Evolutionary conservation across 2,113 vertebrate species (phyloP), one percentile per base, ranked within the genome.

Genomic region (Cochlearius cochlearius): DNA sequence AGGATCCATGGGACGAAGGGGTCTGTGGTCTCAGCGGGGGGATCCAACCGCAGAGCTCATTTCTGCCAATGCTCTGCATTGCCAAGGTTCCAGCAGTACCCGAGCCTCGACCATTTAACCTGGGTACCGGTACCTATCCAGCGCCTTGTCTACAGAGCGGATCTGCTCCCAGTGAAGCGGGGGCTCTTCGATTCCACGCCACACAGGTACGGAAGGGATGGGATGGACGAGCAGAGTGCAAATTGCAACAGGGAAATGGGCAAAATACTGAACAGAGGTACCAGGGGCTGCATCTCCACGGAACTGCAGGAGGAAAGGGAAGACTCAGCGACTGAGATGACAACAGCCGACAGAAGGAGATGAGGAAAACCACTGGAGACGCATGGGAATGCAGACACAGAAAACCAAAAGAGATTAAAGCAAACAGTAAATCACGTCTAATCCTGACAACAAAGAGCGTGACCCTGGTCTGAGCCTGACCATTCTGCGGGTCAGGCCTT

Each of bases 151-250:
- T 36, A 34, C 47, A 36, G 38, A 64, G 38, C 43, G n/a, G 47
- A 39, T 26, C 27, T 2, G 0, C 10, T 7, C 30, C 34, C 43
- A 14, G 9, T 2, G 36, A 20, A 29, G 23, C 0, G 0, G 25
- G 16, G 8, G 21, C 55, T 39, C 39, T 69, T 30, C 1, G 1
- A 12, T 69, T 62, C 60, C 45, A n/a, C 19, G 3, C 49, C 50
- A 36, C 20, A 16, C 17, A 7, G 45, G 34, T 21, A 55, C 30
- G 5, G 3, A 13, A 8, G 19, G 62, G 36, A 32, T 12, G 20
- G 1, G 26, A 13, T 8, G 25, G 47, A 18, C 2, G 32, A n/a
- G 36, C 2, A 12, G 39, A 49, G 18, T 2, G 26, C 29, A 43
- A 30, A 29, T 2, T 34, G 45, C 1, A 2, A 8, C 13, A 76